phyloP scores from a whole-genome alignment of 2,797 vertebrate genomes.

The Rhodeus uyekii region DNA sequence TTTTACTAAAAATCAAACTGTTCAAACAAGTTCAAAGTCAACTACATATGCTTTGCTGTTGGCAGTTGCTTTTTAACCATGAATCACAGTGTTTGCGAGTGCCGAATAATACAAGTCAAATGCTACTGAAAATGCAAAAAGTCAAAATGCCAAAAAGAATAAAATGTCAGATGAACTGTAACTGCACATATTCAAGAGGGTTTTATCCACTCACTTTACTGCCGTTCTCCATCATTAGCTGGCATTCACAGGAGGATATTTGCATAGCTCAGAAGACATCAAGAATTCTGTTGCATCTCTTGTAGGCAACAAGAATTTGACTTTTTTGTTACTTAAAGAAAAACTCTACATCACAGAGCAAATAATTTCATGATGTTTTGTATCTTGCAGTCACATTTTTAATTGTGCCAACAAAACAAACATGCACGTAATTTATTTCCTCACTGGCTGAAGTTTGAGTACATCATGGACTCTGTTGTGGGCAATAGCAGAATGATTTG shows the following conservation, averaged over 20 bases:
- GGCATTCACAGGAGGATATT: constrained; percentile 6
- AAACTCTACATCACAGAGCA: not conserved
- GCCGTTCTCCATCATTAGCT: constrained; percentile 10
- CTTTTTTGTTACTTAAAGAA: not conserved
- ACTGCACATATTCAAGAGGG: not conserved
- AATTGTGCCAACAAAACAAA: not conserved
- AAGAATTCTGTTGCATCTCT: constrained; percentile 27
- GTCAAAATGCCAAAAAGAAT: not conserved
- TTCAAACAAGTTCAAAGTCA: not conserved
- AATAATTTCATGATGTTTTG: constrained; percentile 3
- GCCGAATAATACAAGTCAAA: not conserved
- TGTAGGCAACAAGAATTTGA: not conserved
- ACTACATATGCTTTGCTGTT: not conserved
- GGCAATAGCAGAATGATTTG: not conserved
- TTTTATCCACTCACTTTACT: constrained; percentile 4
- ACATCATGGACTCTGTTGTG: constrained; percentile 20
- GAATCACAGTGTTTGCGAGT: not conserved
- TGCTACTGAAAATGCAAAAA: not conserved
- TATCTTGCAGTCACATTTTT: not conserved
- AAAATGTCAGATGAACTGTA: constrained; percentile 2
- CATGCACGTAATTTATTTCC: not conserved
- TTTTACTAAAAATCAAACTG: not conserved
- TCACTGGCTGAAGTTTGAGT: constrained; percentile 10
- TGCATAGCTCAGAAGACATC: constrained; percentile 17
- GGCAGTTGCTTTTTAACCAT: not conserved